Evolutionary conservation across 1,140 invertebrate species (phyloP).

Genomic region (Planococcus citri): DNA sequence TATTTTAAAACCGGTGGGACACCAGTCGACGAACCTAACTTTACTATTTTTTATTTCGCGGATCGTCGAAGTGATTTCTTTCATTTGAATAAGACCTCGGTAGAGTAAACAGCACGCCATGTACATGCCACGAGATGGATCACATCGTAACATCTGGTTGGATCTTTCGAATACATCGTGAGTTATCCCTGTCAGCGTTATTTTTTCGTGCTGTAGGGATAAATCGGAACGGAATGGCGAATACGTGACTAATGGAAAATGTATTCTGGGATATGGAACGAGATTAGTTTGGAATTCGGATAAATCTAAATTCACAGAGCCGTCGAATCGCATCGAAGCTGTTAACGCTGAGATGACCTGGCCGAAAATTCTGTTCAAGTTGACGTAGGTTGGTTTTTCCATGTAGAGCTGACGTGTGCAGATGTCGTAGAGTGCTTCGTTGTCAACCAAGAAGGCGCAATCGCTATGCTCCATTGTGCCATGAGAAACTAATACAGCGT

Average conservation of each 20-base stretch:
- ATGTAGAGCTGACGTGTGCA: conserved; percentile 46
- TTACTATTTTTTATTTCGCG: conserved; percentile 31
- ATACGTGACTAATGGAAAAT: conserved; percentile 27
- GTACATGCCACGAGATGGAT: conserved; percentile 34
- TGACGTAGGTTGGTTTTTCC: conserved; percentile 45
- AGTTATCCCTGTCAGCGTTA: neutral
- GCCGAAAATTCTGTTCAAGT: conserved; percentile 28
- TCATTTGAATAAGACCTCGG: conserved; percentile 43
- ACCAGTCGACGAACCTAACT: conserved; percentile 33
- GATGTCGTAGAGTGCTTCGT: conserved; percentile 36
- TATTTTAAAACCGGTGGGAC: conserved; percentile 45
- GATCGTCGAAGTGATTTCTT: conserved; percentile 57
- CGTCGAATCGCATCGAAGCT: conserved; percentile 44
- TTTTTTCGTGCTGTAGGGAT: conserved; percentile 8
- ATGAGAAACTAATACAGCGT: conserved; percentile 41
- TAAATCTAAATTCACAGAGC: conserved; percentile 47
- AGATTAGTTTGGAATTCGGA: conserved; percentile 53
- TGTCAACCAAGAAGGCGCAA: conserved; percentile 51
- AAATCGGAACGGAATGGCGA: neutral
- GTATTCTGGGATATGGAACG: neutral
- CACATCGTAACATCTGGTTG: conserved; percentile 27
- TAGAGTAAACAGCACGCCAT: conserved; percentile 49
- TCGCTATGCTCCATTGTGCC: conserved; percentile 50
- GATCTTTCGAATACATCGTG: conserved; percentile 19
- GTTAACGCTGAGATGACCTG: conserved; percentile 43